A percentile compares a stretch with the other conserved stretches of the same genome.
phyloP scores from a whole-genome alignment of 2,797 vertebrate species.

The Anabas testudineus region DNA sequence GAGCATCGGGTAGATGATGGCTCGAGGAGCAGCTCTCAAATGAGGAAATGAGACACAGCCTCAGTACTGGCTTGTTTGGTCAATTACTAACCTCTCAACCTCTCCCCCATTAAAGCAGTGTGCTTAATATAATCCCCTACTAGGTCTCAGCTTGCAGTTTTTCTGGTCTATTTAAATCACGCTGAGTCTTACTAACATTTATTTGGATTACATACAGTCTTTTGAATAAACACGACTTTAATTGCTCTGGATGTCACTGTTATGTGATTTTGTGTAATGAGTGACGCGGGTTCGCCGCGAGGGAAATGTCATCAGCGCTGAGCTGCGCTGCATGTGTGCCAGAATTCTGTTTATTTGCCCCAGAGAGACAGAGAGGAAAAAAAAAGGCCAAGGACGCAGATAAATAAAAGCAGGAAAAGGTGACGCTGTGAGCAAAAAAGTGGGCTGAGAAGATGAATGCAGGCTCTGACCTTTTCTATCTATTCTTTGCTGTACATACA shows the following conservation, averaged over 20 bases:
- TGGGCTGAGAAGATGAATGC: constrained; percentile 66
- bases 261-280: constrained; percentile 32
- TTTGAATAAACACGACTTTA: constrained; percentile 45
- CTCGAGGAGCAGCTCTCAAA: constrained; percentile 58
- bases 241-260: constrained; percentile 40
- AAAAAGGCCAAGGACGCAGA: constrained; percentile 55
- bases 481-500: constrained; percentile 44
- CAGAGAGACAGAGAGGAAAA: constrained; percentile 43
- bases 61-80: constrained; percentile 49
- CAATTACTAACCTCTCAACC: constrained; percentile 37
- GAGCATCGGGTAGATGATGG: constrained; percentile 55
- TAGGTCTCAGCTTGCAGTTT: constrained; percentile 13
- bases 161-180: constrained; percentile 29
- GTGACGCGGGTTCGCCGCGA: constrained; percentile 39
- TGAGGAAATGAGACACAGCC: constrained; percentile 59
- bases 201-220: constrained; percentile 23
- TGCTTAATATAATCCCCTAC: constrained; percentile 41
- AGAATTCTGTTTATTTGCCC: constrained; percentile 53
- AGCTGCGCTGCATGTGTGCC: constrained; percentile 43
- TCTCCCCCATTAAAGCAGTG: constrained; percentile 29
- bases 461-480: constrained; percentile 69
- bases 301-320: constrained; percentile 61
- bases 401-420: constrained; percentile 59
- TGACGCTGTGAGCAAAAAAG: constrained; percentile 58
- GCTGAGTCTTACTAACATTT: constrained; percentile 12